phyloP scores from a whole-genome alignment of 2,888 invertebrate genomes.

The Calameuta pallipes region DNA sequence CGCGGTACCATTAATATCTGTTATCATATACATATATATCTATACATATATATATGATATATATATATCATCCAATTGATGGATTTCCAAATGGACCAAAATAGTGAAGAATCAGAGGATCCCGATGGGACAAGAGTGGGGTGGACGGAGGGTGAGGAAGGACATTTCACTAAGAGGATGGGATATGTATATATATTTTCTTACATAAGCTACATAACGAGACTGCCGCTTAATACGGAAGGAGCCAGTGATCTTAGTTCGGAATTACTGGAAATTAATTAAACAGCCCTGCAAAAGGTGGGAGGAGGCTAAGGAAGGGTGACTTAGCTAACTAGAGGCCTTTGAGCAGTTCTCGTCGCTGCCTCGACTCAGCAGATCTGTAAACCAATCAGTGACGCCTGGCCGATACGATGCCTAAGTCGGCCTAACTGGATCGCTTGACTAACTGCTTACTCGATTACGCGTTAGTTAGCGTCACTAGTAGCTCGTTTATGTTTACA shows the following conservation, averaged over 20 bases:
- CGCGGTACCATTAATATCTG: too few species aligned
- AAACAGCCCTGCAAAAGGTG: conserved; percentile 29
- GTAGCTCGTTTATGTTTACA: too few species aligned
- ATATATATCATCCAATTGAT: too few species aligned
- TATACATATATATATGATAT: too few species aligned
- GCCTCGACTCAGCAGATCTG: conserved; percentile 45
- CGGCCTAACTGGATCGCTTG: conserved; percentile 47
- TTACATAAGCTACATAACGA: conserved; percentile 10
- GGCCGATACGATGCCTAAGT: conserved; percentile 43
- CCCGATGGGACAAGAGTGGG: too few species aligned
- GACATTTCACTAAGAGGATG: background rate
- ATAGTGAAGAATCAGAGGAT: too few species aligned
- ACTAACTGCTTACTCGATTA: conserved; percentile 50
- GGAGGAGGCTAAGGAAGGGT: conserved; percentile 36
- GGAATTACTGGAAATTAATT: conserved; percentile 37
- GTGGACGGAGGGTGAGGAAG: background rate
- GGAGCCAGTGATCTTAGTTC: conserved; percentile 22
- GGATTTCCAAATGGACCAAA: too few species aligned
- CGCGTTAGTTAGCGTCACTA: conserved; percentile 17
- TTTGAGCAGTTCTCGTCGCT: conserved; percentile 41
- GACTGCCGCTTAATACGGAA: conserved; percentile 12
- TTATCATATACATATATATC: too few species aligned
- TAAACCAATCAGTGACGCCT: conserved; percentile 56
- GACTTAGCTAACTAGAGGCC: conserved; percentile 31
- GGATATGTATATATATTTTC: background rate